Percentiles rank a stretch among this genome's conserved stretches.
phyloP scores from a whole-genome alignment of 2,113 vertebrate species.

The Chloebia gouldiae region DNA sequence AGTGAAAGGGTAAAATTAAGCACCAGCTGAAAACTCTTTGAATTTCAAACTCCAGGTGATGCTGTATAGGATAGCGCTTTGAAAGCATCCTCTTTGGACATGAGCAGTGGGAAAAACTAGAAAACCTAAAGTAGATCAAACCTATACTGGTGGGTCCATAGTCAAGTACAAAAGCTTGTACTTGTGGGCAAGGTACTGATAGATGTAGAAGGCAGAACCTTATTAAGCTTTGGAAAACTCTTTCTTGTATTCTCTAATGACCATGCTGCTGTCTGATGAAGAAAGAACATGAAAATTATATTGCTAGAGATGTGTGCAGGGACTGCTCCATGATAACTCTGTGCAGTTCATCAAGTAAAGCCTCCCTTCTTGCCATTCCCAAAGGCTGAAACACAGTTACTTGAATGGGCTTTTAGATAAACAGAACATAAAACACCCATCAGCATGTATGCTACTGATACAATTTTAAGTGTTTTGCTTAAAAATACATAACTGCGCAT shows the following conservation, averaged over 20 bases:
- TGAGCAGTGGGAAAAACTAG: neutral
- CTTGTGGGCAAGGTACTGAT: neutral
- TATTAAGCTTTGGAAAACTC: neutral
- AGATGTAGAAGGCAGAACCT: neutral
- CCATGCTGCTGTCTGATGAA: neutral
- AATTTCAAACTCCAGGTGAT: neutral
- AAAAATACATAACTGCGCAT: slow-evolving; percentile 39
- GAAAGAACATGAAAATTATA: neutral
- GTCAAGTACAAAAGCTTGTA: neutral
- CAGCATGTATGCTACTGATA: neutral
- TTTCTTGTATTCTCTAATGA: neutral
- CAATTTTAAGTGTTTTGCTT: slow-evolving; percentile 14
- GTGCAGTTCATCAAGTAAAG: neutral
- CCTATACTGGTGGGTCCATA: neutral
- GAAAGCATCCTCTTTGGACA: neutral
- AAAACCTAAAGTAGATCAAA: neutral
- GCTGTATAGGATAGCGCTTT: neutral
- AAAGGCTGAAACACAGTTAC: neutral
- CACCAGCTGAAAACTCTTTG: neutral
- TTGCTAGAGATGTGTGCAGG: neutral
- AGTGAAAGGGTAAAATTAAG: neutral
- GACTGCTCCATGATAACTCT: neutral
- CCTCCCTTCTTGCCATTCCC: neutral
- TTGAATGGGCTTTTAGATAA: neutral
- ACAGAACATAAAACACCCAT: slow-evolving; percentile 9